Evolutionary conservation across 2,797 vertebrate genomes (phyloP).

Genomic region (Poecilia velifera): DNA sequence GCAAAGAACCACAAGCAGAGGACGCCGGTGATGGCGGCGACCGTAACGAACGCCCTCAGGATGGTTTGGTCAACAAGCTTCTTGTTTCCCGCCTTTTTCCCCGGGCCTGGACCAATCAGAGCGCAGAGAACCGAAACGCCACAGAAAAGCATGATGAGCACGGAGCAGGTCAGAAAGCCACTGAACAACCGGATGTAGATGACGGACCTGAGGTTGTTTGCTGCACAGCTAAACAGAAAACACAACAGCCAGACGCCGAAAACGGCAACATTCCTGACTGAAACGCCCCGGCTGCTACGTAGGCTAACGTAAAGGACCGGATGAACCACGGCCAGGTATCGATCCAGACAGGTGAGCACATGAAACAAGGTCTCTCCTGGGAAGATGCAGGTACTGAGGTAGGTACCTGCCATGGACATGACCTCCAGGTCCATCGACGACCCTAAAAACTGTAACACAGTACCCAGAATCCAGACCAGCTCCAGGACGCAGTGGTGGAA

Average conservation of each 20-base stretch:
- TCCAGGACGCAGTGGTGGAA: not conserved
- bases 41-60: constrained; percentile 13
- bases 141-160: constrained; percentile 2
- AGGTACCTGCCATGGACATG: fast-evolving
- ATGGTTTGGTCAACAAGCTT: constrained; percentile 12
- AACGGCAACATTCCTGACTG: constrained; percentile 24
- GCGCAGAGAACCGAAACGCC: constrained; percentile 14
- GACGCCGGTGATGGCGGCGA: constrained; percentile 6
- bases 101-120: constrained; percentile 18
- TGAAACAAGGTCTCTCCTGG: constrained; percentile 4
- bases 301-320: constrained; percentile 28
- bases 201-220: fast-evolving
- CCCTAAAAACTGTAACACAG: not conserved
- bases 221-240: fast-evolving
- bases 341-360: constrained; percentile 40
- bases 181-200: fast-evolving
- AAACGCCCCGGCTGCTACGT: not conserved
- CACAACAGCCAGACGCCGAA: constrained; percentile 22
- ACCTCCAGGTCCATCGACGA: not conserved
- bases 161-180: fast-evolving
- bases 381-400: fast-evolving
- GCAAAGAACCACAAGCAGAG: not conserved
- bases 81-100: not conserved
- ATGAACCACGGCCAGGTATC: constrained; percentile 42
- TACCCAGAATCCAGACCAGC: not conserved